Evolutionary conservation across 2,797 vertebrate genomes (phyloP).

Genomic region (Enteromius unitaeniatus): DNA sequence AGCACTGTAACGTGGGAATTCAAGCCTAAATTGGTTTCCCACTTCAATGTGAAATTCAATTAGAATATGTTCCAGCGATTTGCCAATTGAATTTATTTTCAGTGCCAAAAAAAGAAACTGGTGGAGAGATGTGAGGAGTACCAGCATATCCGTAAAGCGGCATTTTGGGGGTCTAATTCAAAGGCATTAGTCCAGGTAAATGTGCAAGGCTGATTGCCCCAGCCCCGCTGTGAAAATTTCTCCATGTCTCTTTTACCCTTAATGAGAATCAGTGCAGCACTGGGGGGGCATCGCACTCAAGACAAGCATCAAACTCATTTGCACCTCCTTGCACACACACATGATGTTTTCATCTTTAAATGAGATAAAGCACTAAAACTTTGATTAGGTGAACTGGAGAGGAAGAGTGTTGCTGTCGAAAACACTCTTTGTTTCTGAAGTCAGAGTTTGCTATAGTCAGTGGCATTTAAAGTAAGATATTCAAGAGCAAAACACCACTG

Average conservation of each 20-base stretch:
- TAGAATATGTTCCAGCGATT: slow-evolving; percentile 63
- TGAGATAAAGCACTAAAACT: slow-evolving; percentile 34
- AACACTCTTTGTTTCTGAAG: slow-evolving; percentile 40
- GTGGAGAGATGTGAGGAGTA: slow-evolving; percentile 46
- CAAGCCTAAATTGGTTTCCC: slow-evolving; percentile 56
- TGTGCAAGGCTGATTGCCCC: slow-evolving; percentile 45
- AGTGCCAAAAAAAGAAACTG: slow-evolving; percentile 47
- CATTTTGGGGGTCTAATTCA: slow-evolving; percentile 57
- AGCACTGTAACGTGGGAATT: slow-evolving; percentile 47
- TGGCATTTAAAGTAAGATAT: slow-evolving; percentile 48
- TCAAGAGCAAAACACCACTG: slow-evolving; percentile 44
- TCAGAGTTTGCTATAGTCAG: slow-evolving; percentile 29
- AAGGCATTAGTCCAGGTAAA: slow-evolving; percentile 56
- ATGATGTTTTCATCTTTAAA: slow-evolving; percentile 25
- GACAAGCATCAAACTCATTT: slow-evolving; percentile 30
- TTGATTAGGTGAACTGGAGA: slow-evolving; percentile 39
- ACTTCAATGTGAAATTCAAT: slow-evolving; percentile 62
- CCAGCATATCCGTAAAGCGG: slow-evolving; percentile 45
- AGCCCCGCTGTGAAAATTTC: slow-evolving; percentile 52
- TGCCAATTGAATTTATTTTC: slow-evolving; percentile 60
- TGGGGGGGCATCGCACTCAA: slow-evolving; percentile 37
- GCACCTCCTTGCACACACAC: background rate
- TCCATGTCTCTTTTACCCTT: slow-evolving; percentile 49
- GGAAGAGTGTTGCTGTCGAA: slow-evolving; percentile 46
- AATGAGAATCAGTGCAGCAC: slow-evolving; percentile 54